Conservation (phyloP, 2,797 vertebrate species). For the Mormyrus hasselquistii region DNA sequence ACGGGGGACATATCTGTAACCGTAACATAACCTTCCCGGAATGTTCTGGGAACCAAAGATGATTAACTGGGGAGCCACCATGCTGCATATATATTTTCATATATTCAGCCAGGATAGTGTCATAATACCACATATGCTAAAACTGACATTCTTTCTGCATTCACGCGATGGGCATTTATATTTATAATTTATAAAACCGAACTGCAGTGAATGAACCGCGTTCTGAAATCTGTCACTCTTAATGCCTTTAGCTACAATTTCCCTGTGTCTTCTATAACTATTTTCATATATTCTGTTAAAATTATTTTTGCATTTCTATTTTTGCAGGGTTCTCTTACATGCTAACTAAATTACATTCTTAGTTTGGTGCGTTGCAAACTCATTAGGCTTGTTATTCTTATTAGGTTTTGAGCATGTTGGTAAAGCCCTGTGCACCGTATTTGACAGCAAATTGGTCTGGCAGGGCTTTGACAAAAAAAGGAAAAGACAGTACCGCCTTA, state of each 20-base stretch:
- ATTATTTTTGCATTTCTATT: neutral
- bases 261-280: neutral
- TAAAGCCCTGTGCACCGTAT: neutral
- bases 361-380: neutral
- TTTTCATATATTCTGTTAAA: neutral
- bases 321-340: neutral
- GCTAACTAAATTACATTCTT: neutral
- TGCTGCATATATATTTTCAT: neutral
- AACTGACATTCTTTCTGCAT: neutral
- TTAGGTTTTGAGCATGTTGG: neutral
- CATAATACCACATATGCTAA: neutral
- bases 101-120: neutral
- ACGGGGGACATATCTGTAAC: neutral
- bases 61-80: neutral
- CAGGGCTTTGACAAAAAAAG: neutral
- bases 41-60: neutral
- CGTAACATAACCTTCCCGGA: neutral
- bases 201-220: neutral
- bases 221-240: neutral
- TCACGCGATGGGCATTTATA: neutral
- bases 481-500: neutral
- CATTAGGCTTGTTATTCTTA: neutral
- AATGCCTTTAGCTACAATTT: neutral
- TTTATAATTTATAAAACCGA: neutral
- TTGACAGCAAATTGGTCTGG: neutral